phyloP scores from a whole-genome alignment of 2,797 vertebrate species.

The Paramormyrops hopkinsi region DNA sequence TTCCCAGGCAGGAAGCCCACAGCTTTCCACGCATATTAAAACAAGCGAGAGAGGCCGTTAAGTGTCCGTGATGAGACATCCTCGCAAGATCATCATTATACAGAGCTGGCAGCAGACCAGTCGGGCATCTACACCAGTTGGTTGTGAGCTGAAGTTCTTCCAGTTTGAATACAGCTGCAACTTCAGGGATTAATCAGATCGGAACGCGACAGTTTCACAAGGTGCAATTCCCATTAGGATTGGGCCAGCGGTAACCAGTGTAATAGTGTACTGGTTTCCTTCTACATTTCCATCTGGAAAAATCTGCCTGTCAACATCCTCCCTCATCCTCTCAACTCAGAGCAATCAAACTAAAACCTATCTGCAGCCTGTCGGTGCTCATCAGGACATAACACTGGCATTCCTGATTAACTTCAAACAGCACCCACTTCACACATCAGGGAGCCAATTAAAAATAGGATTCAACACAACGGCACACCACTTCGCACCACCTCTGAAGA shows the following conservation, averaged over 20 bases:
- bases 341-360: not conserved
- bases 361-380: not conserved
- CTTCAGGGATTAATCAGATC: not conserved
- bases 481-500: not conserved
- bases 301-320: not conserved
- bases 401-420: not conserved
- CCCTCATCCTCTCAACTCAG: not conserved
- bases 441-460: not conserved
- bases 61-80: not conserved
- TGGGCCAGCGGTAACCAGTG: not conserved
- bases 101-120: not conserved
- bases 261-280: not conserved
- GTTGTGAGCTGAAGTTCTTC: not conserved
- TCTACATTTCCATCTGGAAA: not conserved
- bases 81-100: not conserved
- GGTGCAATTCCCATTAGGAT: not conserved
- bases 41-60: not conserved
- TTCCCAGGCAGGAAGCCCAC: conserved; percentile 7
- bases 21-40: not conserved
- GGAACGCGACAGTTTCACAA: not conserved
- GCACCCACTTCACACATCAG: not conserved
- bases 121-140: not conserved
- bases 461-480: not conserved
- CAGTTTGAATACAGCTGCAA: not conserved
- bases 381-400: not conserved